Conservation (phyloP, 2,888 invertebrate genomes). For the Diploptera punctata region DNA sequence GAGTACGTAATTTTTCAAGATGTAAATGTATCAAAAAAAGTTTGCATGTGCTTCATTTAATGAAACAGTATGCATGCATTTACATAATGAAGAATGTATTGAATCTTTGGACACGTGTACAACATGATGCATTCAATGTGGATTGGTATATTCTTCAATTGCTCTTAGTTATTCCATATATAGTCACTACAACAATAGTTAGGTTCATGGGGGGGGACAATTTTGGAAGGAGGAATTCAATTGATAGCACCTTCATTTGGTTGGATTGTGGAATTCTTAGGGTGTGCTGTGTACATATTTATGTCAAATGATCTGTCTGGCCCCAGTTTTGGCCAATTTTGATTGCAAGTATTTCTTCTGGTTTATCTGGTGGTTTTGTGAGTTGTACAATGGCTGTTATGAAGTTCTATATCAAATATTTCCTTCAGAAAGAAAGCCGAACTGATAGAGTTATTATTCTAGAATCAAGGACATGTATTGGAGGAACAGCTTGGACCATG, state of each 20-base stretch:
- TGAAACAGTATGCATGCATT: constrained; percentile 44
- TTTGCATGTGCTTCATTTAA: constrained; percentile 45
- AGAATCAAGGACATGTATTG: constrained; percentile 56
- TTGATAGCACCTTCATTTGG: constrained; percentile 55
- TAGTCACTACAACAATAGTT: constrained; percentile 49
- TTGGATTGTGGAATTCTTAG: constrained; percentile 46
- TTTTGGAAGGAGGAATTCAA: constrained; percentile 55
- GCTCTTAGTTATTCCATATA: constrained; percentile 48
- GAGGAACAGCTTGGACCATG: constrained; percentile 55
- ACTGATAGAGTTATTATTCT: constrained; percentile 55
- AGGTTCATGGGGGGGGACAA: constrained; percentile 53
- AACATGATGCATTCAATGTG: too few relatives aligned
- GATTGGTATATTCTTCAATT: constrained; percentile 50
- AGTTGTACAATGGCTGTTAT: constrained; percentile 52
- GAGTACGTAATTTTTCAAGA: constrained; percentile 54
- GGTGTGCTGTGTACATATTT: constrained; percentile 50
- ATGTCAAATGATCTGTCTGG: constrained; percentile 48
- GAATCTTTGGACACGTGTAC: constrained; percentile 40
- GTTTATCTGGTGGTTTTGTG: constrained; percentile 55
- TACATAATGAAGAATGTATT: constrained; percentile 45
- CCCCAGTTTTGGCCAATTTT: constrained; percentile 51
- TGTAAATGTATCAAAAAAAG: constrained; percentile 52
- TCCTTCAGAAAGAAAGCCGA: constrained; percentile 49
- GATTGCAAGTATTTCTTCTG: constrained; percentile 53
- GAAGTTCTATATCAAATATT: too few relatives aligned